Conservation (phyloP, 2,888 invertebrate species). For the Coenonympha arcania region DNA sequence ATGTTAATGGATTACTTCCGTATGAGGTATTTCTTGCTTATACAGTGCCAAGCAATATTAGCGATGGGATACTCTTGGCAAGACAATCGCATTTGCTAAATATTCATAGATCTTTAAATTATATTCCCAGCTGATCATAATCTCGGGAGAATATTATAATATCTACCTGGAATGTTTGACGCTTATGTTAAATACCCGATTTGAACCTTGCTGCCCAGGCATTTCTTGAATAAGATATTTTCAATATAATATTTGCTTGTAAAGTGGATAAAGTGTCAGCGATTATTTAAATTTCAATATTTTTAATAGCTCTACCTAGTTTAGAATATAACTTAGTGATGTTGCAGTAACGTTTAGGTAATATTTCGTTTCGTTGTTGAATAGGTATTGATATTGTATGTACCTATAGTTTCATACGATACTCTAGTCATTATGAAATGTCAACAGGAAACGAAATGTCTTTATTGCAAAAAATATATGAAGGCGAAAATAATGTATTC, state of each 20-base stretch:
- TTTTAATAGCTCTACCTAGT: too few relatives aligned
- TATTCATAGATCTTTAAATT: constrained; percentile 51
- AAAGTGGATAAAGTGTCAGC: too few relatives aligned
- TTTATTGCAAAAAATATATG: not conserved
- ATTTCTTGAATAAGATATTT: too few relatives aligned
- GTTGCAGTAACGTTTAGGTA: too few relatives aligned
- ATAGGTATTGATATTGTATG: too few relatives aligned
- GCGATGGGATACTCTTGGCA: constrained; percentile 33
- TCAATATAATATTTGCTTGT: too few relatives aligned
- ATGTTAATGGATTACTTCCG: constrained; percentile 63
- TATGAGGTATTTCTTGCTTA: constrained; percentile 36
- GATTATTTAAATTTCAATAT: too few relatives aligned
- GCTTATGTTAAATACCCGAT: too few relatives aligned
- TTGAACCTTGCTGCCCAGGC: too few relatives aligned
- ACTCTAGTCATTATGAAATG: not conserved
- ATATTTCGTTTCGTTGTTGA: too few relatives aligned
- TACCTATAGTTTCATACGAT: too few relatives aligned
- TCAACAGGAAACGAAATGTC: not conserved
- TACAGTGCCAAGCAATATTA: constrained; percentile 15
- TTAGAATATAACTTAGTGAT: too few relatives aligned
- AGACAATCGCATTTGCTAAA: constrained; percentile 46
- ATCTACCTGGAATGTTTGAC: not conserved
- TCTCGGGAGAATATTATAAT: constrained; percentile 5
- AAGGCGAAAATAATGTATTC: not conserved
- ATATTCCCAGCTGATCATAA: constrained; percentile 28